These are phyloP conservation scores for Aplocera efformata DNA, from an alignment of 2,888 invertebrate species.

Conservation along the genomic window DNA sequence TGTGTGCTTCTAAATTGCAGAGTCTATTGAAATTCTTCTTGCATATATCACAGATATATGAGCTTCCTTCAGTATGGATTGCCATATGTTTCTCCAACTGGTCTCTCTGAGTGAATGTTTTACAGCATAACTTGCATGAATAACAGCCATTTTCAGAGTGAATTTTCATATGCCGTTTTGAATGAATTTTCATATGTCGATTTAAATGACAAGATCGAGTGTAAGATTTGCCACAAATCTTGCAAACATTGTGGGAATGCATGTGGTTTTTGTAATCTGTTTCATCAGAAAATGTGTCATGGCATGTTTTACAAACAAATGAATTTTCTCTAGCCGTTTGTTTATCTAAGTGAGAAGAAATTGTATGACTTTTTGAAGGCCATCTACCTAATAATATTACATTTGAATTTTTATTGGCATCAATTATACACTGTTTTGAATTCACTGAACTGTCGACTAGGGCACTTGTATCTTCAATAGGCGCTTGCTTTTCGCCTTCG, in stretches of 20 bases:
- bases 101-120: constrained; percentile 3
- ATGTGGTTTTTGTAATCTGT: background rate
- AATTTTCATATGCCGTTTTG: constrained; percentile 4
- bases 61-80: constrained; percentile 9
- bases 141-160: background rate
- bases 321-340: too few species aligned
- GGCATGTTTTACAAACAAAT: too few species aligned
- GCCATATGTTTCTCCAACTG: constrained; percentile 7
- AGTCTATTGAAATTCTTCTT: background rate
- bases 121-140: background rate
- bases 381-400: too few species aligned
- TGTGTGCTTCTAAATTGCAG: constrained; percentile 5
- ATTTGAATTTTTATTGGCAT: too few species aligned
- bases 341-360: too few species aligned
- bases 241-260: background rate
- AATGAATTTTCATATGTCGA: constrained; percentile 5
- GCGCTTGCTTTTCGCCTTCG: too few species aligned
- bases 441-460: too few species aligned
- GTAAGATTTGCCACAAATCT: constrained; percentile 1
- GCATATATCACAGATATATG: constrained; percentile 5
- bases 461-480: too few species aligned
- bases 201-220: background rate
- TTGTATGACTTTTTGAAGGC: too few species aligned
- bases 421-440: too few species aligned
- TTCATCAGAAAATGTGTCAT: background rate